Evolutionary conservation across 2,888 invertebrate genomes (phyloP).

Genomic region (Lasioglossum pauxillum): DNA sequence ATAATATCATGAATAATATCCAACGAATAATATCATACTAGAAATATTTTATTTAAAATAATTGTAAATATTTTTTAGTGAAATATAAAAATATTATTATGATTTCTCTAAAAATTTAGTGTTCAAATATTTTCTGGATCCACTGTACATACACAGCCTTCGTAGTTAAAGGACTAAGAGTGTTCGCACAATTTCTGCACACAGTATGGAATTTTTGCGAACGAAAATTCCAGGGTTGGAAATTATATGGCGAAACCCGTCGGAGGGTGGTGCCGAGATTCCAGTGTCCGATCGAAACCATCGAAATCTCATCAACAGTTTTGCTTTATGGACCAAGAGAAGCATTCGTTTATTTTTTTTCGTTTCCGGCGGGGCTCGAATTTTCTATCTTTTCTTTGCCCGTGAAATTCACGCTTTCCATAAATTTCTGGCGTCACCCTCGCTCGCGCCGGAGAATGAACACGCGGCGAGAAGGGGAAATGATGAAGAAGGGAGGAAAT

Average conservation of each 20-base stretch:
- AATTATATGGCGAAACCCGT: constrained; percentile 45
- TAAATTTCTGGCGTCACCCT: constrained; percentile 51
- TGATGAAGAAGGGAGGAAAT: constrained; percentile 36
- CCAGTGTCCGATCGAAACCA: constrained; percentile 47
- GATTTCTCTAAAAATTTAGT: neutral
- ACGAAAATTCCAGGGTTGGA: constrained; percentile 22
- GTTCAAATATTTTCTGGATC: neutral
- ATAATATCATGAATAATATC: too few relatives aligned
- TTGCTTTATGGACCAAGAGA: constrained; percentile 51
- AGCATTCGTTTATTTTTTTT: constrained; percentile 17
- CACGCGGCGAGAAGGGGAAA: neutral
- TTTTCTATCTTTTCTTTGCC: constrained; percentile 4
- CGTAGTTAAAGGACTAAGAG: neutral
- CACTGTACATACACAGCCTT: neutral
- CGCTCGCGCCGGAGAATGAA: constrained; percentile 9
- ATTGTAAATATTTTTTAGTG: too few relatives aligned
- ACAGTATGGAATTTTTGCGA: constrained; percentile 13
- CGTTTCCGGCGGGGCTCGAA: neutral
- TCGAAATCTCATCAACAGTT: constrained; percentile 65
- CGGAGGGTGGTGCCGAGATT: constrained; percentile 31
- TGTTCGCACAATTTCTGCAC: neutral
- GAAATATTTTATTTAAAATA: too few relatives aligned
- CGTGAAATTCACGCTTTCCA: constrained; percentile 49
- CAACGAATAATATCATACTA: too few relatives aligned
- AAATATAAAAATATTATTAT: too few relatives aligned